Percentiles rank a stretch among this genome's conserved stretches.
Evolutionary conservation across 2,888 invertebrate species (phyloP).

Genomic region (Acholoe squamosa): DNA sequence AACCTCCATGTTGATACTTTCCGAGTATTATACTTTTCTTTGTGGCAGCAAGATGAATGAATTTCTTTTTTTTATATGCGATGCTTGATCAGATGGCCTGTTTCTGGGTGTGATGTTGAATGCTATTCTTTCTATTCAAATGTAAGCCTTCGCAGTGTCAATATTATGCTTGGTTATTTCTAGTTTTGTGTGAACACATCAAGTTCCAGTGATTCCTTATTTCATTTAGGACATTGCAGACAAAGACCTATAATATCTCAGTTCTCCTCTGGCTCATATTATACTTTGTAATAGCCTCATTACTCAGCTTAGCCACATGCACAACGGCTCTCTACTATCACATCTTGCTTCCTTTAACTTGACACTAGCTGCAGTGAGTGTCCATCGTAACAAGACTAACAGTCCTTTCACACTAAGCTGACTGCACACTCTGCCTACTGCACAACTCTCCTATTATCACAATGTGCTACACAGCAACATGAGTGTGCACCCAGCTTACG

Average conservation of each 20-base stretch:
- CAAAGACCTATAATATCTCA: no score
- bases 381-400: not conserved
- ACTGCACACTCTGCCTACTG: not conserved
- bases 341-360: conserved; percentile 38
- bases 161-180: not conserved
- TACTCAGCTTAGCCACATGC: no score
- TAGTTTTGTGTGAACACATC: no score
- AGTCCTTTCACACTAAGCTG: not conserved
- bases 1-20: no score
- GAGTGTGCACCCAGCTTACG: not conserved
- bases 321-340: conserved; percentile 8
- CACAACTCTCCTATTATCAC: conserved; percentile 14
- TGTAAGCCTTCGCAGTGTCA: conserved; percentile 32
- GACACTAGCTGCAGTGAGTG: not conserved
- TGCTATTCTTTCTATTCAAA: not conserved
- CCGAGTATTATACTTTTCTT: no score
- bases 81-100: no score
- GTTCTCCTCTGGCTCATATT: no score
- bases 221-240: no score
- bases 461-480: not conserved
- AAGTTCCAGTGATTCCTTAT: no score
- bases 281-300: no score
- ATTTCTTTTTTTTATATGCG: no score
- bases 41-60: no score
- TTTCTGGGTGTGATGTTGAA: not conserved